A percentile compares a stretch with the other conserved stretches of the same genome.
Conservation (phyloP, 64 coral and sea anemone genomes). For the Dendronephthya gigantea region DNA sequence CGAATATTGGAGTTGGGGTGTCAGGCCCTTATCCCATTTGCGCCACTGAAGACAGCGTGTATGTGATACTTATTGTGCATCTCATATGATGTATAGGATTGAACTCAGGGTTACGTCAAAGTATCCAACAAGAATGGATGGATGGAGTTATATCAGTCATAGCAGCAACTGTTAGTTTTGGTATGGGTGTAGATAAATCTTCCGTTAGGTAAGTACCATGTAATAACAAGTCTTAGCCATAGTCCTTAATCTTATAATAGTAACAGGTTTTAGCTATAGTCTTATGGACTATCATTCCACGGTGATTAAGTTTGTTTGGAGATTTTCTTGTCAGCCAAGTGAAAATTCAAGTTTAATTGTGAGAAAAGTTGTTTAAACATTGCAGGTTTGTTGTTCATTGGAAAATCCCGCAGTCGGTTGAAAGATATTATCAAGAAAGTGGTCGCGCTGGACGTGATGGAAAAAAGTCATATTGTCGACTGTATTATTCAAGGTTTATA, state of each 20-base stretch:
- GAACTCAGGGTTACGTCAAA: conserved; percentile 54
- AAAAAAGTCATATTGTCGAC: conserved; percentile 58
- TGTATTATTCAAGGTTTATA: conserved; percentile 76
- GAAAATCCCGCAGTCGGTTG: conserved; percentile 80
- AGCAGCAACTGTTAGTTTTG: conserved; percentile 94
- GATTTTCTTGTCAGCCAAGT: too few relatives aligned
- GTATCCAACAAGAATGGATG: conserved; percentile 90
- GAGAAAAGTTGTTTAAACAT: background rate
- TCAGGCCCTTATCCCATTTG: too few relatives aligned
- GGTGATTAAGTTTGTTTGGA: too few relatives aligned
- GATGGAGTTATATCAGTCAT: conserved; percentile 77
- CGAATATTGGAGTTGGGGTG: too few relatives aligned
- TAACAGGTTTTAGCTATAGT: too few relatives aligned
- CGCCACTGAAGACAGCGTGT: too few relatives aligned
- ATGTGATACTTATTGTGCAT: too few relatives aligned
- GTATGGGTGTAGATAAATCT: conserved; percentile 94
- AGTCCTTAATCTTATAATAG: too few relatives aligned
- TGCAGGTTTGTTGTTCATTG: conserved; percentile 90
- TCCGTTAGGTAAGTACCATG: conserved; percentile 58
- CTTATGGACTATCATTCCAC: too few relatives aligned
- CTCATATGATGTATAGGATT: conserved; percentile 38
- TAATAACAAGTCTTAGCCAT: background rate
- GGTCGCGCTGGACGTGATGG: conserved; percentile 90
- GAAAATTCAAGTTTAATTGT: too few relatives aligned
- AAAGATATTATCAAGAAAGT: conserved; percentile 92